phyloP scores from a whole-genome alignment of 2,888 invertebrate genomes.

The Stenchaetothrips biformis region DNA sequence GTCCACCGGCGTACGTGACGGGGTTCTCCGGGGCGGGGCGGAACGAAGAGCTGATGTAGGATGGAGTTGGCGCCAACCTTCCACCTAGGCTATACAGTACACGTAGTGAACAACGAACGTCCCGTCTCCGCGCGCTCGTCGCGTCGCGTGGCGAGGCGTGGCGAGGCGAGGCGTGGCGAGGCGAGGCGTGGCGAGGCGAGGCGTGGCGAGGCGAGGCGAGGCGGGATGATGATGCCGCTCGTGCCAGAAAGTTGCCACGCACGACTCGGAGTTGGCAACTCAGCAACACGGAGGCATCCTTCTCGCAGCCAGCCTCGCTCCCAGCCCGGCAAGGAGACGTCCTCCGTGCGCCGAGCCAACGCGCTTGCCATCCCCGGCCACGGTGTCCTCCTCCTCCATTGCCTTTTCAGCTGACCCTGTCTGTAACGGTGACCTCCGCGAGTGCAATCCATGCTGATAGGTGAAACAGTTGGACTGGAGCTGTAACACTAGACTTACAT shows the following conservation, averaged over 20 bases:
- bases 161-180: too few relatives aligned
- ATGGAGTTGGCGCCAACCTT: neutral
- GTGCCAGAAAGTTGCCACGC: conserved; percentile 17
- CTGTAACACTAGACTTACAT: too few relatives aligned
- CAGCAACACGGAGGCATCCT: conserved; percentile 3
- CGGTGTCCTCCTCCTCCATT: too few relatives aligned
- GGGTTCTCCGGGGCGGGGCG: neutral
- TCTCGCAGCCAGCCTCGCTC: neutral
- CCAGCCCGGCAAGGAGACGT: neutral
- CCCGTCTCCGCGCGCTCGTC: neutral
- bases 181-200: neutral
- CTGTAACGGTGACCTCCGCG: too few relatives aligned
- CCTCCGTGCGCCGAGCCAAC: too few relatives aligned
- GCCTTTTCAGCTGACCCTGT: too few relatives aligned
- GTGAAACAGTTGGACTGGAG: too few relatives aligned
- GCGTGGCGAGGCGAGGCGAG: neutral
- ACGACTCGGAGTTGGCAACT: conserved; percentile 14
- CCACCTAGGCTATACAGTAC: neutral
- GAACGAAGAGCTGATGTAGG: conserved; percentile 2
- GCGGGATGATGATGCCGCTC: neutral
- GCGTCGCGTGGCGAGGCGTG: neutral
- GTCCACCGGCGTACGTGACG: neutral
- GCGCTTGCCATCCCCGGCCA: too few relatives aligned
- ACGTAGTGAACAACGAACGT: neutral
- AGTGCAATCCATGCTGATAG: too few relatives aligned